Conservation (phyloP, 2,113 vertebrate species). For the Eudorcas thomsonii region DNA sequence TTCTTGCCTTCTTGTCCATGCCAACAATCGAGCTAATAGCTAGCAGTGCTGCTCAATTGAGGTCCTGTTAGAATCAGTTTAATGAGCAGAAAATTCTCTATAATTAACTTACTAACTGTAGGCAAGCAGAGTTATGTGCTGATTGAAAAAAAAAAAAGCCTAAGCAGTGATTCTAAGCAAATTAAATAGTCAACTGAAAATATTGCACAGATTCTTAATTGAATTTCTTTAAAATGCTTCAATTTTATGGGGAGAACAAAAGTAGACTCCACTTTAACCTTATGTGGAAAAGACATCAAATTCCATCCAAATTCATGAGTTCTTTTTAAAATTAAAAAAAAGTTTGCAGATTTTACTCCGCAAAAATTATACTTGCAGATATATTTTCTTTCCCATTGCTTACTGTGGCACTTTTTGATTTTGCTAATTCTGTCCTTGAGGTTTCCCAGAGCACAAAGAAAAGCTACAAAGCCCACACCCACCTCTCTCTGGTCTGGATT, state of each 20-base stretch:
- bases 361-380: not conserved
- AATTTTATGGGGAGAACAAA: not conserved
- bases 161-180: not conserved
- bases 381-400: not conserved
- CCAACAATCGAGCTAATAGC: constrained; percentile 5
- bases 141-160: constrained; percentile 5
- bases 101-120: constrained; percentile 51
- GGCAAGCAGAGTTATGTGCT: constrained; percentile 16
- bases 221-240: not conserved
- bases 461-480: not conserved
- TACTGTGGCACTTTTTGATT: not conserved
- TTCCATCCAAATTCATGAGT: not conserved
- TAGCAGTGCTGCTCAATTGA: not conserved
- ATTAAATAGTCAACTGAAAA: not conserved
- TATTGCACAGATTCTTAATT: not conserved
- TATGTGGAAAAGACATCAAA: not conserved
- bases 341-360: not conserved
- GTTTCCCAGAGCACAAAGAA: not conserved
- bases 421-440: not conserved
- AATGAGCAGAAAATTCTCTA: constrained; percentile 51
- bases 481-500: constrained; percentile 86
- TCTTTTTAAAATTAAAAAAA: not conserved
- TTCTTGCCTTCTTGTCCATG: not conserved
- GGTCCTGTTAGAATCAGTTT: constrained; percentile 8
- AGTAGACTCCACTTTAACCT: not conserved